Percentiles rank a stretch among this genome's conserved stretches.
Conservation (phyloP, 35 echinoderm and acorn worm species). For the Ptychodera flava region DNA sequence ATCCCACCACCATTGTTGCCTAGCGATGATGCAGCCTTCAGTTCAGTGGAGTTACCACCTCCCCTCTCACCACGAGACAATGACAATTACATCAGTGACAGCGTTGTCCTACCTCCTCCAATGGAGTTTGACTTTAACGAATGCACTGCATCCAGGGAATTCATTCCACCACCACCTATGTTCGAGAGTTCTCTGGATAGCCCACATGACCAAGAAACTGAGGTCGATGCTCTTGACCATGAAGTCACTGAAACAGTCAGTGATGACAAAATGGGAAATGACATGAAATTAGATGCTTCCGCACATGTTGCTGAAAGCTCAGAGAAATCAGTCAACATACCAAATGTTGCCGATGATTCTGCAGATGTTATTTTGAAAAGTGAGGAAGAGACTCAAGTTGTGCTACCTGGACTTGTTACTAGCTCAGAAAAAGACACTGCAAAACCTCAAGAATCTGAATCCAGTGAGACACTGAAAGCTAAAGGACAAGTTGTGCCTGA, state of each 20-base stretch:
- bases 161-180: background rate
- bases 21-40: conserved; percentile 42
- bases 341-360: background rate
- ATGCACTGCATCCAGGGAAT: background rate
- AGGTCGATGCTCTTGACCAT: too few relatives aligned
- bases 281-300: too few relatives aligned
- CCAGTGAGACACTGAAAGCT: background rate
- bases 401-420: background rate
- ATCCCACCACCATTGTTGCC: conserved; percentile 60
- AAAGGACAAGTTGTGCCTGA: background rate
- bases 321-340: background rate
- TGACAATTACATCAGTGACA: background rate
- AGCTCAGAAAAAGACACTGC: background rate
- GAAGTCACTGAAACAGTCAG: too few relatives aligned
- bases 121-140: background rate
- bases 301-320: background rate
- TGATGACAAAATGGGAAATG: too few relatives aligned
- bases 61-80: background rate
- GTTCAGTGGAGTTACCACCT: background rate
- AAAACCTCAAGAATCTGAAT: background rate
- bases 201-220: too few relatives aligned
- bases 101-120: background rate
- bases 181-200: too few relatives aligned
- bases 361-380: too few relatives aligned
- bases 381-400: background rate